phyloP scores from a whole-genome alignment of 2,113 vertebrate genomes.

The Psephotus haematonotus region DNA sequence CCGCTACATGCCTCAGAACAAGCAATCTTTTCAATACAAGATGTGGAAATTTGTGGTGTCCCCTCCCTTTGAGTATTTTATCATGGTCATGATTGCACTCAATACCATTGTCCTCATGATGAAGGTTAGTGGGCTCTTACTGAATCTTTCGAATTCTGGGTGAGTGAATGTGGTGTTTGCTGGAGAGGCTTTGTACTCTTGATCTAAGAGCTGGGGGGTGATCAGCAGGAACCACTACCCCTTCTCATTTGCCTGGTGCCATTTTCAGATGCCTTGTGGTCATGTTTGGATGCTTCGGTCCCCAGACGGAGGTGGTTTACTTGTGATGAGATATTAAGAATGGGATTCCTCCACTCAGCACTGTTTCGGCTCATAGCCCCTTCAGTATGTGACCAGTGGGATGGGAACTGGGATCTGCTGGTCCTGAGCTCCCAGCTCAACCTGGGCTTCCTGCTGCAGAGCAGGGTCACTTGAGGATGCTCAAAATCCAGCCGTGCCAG shows the following conservation, averaged over 20 bases:
- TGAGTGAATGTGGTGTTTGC: not conserved
- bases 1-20: slow-evolving; percentile 95
- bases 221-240: not conserved
- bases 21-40: slow-evolving; percentile 93
- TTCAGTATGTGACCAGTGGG: not conserved
- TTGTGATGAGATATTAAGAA: not conserved
- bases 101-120: slow-evolving; percentile 99
- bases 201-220: not conserved
- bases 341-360: accelerated
- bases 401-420: not conserved
- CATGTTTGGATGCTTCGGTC: not conserved
- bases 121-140: slow-evolving; percentile 81
- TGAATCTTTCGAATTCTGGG: not conserved
- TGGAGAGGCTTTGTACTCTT: not conserved
- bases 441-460: not conserved
- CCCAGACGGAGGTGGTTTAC: not conserved
- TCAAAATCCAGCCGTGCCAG: not conserved
- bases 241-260: not conserved
- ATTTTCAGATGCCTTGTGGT: not conserved
- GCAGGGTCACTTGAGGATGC: not conserved
- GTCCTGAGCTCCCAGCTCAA: not conserved
- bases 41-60: slow-evolving; percentile 98
- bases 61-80: slow-evolving; percentile 94
- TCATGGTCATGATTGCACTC: slow-evolving; percentile 98
- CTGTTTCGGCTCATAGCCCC: not conserved